Base-by-base conservation (phyloP, 1,140 invertebrate species). In the Drosophila sucinea region DNA sequence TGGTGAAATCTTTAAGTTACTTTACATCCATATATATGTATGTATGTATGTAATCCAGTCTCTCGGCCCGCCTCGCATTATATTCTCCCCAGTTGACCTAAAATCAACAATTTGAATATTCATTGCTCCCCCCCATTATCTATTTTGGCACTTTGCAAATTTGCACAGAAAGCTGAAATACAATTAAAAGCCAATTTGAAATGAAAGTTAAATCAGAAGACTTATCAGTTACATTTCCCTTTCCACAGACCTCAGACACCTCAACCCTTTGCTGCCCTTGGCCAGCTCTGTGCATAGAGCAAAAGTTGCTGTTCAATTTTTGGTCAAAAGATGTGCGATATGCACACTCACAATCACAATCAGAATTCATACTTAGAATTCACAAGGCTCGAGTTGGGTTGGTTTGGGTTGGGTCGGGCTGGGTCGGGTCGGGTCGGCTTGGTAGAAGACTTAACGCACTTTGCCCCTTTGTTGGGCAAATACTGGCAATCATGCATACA, bases 171-270 rank as follows among this genome's bases (percentile, higher is more conserved):
- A 78, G 78, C 70, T 70, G 67, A 81, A 82, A 87, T 70, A 86
- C 82, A 86, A 86, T 86, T 86, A 86, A 86, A 87, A 87, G 64
- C 83, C 71, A 87, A 86, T 86, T 84, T 72, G 73, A 82, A 75
- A 79, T 76, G 68, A 67, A 84, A 58, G 67, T 68, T 68, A 86
- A 86, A 86, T 86, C 83, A 79, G 73, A 82, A 79, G 86, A 87
- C 66, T 87, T 86, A 86, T 86, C 82, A 73, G 72, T 86, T 86
- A 86, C 83, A 83, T 76, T 67, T 75, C 65, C 82, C 82, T 76
- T 66, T 74, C 61, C 72, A 72, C 73, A 70, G 65, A 63, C 66
- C 54, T 44, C 66, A 68, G 66, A 38, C 35, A 4, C 4, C 73
- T 80, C 70, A 44, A 55, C 44, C 60, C 38, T 23, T 38, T 17